Base-by-base conservation (phyloP, 1,140 invertebrate species). In the Drosophila micromelanica region DNA sequence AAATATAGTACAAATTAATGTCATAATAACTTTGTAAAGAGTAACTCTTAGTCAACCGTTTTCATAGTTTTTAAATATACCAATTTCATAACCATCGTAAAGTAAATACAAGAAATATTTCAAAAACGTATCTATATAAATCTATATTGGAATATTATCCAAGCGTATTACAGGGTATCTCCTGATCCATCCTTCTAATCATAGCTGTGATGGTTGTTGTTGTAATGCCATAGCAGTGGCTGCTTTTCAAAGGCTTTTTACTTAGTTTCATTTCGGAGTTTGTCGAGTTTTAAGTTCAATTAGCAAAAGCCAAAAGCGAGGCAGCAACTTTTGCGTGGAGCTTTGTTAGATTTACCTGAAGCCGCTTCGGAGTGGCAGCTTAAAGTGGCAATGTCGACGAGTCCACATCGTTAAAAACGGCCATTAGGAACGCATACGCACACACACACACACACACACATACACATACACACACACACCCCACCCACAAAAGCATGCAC, bases 371-470 rank as follows among this genome's bases (percentile, higher is more conserved):
- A 78, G 78, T 86, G 80, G 80, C 69, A 72, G 59, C 62, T 65
- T 65, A 30, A 72, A 72, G 69, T 64, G 78, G 68, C 68, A 68
- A 68, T 69, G 69, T 67, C 73, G 68, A 48, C 68, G 73, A 76
- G 74, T 86, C 76, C 63, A 80, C 80, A 80, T 86, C 74, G 81
- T 86, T 86, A 86, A 86, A 65, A 86, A 73, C 81, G 70, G 51
- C 81, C 81, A 80, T 85, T 76, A 76, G 63, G 38, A 43, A 46
- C 42, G 30, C 55, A 49, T 11, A 43, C 57, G 51, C 48, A 57
- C 9, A 46, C 51, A 72, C 35, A 20, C 69, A 59, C 35, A 57
- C 57, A 20, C 32, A 69, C 54, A 45, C 46, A 38, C 37, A 46
- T n/a, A 46, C 42, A 20, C 55, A 49, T 11, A 43, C 57, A 56